Conservation (phyloP, 30 jellyfish, hydroid and myxozoan species). For the Aurelia sp. region DNA sequence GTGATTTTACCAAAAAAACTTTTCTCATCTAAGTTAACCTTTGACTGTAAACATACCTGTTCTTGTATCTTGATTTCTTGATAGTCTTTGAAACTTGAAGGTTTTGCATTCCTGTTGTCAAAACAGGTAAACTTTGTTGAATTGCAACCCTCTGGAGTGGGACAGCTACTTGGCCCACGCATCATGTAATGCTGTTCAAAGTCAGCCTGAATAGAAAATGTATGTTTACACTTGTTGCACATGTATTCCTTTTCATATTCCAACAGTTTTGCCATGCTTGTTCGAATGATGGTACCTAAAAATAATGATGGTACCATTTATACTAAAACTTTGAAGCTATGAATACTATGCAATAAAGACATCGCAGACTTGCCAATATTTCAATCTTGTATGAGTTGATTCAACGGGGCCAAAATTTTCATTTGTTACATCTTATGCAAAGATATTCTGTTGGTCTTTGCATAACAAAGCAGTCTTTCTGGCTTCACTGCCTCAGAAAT, state of each 20-base stretch:
- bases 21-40: too few relatives aligned
- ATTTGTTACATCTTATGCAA: too few relatives aligned
- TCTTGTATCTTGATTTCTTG: constrained; percentile 99
- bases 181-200: constrained; percentile 75
- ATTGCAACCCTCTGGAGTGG: constrained; percentile 94
- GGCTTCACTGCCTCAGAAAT: too few relatives aligned
- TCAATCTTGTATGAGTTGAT: too few relatives aligned
- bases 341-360: too few relatives aligned
- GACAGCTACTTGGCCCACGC: constrained; percentile 87
- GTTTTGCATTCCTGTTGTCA: constrained; percentile 1
- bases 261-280: constrained; percentile 90
- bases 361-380: too few relatives aligned
- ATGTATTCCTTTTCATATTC: constrained; percentile 89
- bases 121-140: constrained; percentile 81
- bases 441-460: too few relatives aligned
- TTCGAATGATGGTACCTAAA: constrained; percentile 94
- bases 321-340: too few relatives aligned
- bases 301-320: too few relatives aligned
- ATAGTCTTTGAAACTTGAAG: constrained; percentile 85
- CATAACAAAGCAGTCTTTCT: too few relatives aligned
- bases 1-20: too few relatives aligned
- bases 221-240: constrained; percentile 93
- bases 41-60: constrained; percentile 63
- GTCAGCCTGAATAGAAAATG: constrained; percentile 82
- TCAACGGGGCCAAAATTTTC: too few relatives aligned